phyloP scores from a whole-genome alignment of 2,888 invertebrate species.

The Dichetophora obliterata region DNA sequence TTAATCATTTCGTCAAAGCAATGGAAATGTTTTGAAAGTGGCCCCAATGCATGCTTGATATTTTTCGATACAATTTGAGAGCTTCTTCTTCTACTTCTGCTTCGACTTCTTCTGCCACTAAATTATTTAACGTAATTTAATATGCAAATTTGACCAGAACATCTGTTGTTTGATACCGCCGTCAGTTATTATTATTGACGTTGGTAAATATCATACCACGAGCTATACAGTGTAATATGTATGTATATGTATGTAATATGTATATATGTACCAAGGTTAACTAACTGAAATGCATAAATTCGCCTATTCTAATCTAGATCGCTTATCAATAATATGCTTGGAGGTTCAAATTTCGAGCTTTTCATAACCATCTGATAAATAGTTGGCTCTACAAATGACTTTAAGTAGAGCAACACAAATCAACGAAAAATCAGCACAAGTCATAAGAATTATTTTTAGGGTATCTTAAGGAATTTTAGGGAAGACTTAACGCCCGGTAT shows the following conservation, averaged over 20 bases:
- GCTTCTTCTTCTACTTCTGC: background rate
- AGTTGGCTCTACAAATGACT: no score
- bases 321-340: no score
- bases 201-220: background rate
- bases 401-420: no score
- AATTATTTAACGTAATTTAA: slow-evolving; percentile 19
- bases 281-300: no score
- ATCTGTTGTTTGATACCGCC: background rate
- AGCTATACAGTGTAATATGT: background rate
- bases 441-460: no score
- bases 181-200: background rate
- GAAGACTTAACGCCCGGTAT: no score
- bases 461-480: no score
- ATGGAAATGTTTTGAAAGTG: slow-evolving; percentile 14
- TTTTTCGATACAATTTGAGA: background rate
- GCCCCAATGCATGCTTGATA: background rate
- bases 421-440: no score
- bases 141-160: slow-evolving; percentile 13
- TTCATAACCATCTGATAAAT: no score
- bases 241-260: background rate
- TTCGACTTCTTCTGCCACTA: background rate
- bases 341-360: no score
- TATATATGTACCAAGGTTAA: background rate
- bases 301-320: no score
- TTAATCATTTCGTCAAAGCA: slow-evolving; percentile 14